Evolutionary conservation across 1,140 invertebrate species (phyloP).

Genomic region (Heliconius nattereri): DNA sequence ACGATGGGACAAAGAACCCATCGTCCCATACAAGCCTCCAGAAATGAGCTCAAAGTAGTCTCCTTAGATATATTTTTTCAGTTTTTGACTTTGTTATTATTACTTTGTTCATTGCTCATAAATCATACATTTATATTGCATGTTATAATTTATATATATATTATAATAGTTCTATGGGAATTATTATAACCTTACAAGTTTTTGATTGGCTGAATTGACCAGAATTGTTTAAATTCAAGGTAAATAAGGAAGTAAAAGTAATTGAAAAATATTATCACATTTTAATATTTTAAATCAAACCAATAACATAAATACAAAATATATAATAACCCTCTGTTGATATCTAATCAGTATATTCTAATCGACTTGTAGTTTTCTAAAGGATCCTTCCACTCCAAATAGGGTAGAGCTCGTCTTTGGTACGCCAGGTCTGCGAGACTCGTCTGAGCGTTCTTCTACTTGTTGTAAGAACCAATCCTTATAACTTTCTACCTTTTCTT

Average conservation of each 20-base stretch:
- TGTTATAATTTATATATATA: too few relatives aligned
- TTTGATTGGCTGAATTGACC: too few relatives aligned
- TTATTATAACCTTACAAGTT: not conserved
- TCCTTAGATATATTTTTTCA: too few relatives aligned
- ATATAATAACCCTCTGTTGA: not conserved
- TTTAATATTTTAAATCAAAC: not conserved
- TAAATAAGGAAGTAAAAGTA: too few relatives aligned
- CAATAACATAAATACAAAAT: not conserved
- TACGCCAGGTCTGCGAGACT: not conserved
- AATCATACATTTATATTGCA: too few relatives aligned
- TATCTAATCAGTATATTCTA: not conserved
- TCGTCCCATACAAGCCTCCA: too few relatives aligned
- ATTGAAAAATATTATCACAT: not conserved
- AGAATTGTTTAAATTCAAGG: too few relatives aligned
- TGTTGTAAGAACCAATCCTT: conserved; percentile 1
- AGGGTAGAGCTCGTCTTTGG: not conserved
- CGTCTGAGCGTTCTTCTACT: not conserved
- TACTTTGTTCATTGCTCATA: too few relatives aligned
- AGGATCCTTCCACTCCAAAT: not conserved
- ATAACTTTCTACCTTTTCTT: not conserved
- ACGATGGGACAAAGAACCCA: too few relatives aligned
- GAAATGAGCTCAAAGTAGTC: too few relatives aligned
- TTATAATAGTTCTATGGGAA: too few relatives aligned
- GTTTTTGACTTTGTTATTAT: too few relatives aligned
- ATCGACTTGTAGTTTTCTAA: conserved; percentile 12